phyloP scores from a whole-genome alignment of 2,113 vertebrate species.

The Nothocercus julius region DNA sequence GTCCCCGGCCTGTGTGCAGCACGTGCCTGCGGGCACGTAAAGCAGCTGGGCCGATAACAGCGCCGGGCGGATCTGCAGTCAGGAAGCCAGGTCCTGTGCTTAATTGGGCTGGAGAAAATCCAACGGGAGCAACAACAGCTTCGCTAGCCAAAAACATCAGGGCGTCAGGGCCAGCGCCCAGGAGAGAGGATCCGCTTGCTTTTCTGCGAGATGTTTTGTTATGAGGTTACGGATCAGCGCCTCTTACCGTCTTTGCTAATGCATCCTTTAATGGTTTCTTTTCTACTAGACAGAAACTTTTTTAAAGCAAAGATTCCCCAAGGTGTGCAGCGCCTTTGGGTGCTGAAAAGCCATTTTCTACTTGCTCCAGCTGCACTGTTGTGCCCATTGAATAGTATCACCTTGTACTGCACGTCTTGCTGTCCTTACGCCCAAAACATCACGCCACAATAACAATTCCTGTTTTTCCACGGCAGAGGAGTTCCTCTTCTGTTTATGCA shows the following conservation, averaged over 20 bases:
- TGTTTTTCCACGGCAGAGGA: neutral
- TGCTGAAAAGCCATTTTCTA: neutral
- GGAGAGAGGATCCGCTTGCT: neutral
- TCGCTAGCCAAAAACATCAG: neutral
- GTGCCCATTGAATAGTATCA: neutral
- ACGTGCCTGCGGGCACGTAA: neutral
- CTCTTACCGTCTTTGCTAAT: neutral
- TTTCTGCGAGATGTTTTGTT: neutral
- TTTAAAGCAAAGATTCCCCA: neutral
- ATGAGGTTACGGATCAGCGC: neutral
- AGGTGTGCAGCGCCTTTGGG: neutral
- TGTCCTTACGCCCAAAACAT: rapidly evolving
- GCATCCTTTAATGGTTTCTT: neutral
- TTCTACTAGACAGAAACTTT: neutral
- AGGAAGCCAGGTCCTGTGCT: neutral
- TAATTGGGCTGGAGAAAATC: neutral
- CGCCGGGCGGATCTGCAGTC: neutral
- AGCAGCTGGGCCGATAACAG: rapidly evolving
- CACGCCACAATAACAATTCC: neutral
- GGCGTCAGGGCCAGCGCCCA: neutral
- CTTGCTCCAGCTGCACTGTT: neutral
- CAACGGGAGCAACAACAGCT: neutral
- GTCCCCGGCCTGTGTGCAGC: neutral
- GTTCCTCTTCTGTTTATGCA: neutral
- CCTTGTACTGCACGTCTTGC: neutral